Percentiles rank a stretch among this genome's conserved stretches.
phyloP scores from a whole-genome alignment of 2,888 invertebrate species.

The Helleia helle region DNA sequence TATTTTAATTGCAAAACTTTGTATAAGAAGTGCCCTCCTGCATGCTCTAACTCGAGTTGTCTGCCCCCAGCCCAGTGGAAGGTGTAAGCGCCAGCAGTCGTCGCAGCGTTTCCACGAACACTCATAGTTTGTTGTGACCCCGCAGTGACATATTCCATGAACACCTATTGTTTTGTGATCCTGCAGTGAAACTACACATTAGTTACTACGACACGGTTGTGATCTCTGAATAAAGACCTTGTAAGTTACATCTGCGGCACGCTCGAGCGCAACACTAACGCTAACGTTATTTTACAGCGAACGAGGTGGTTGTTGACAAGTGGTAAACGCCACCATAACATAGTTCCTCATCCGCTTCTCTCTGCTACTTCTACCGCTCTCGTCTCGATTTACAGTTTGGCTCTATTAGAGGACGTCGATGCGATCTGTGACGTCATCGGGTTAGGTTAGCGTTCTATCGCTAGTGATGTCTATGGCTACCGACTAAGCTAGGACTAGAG shows the following conservation, averaged over 20 bases:
- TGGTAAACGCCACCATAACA: constrained; percentile 74
- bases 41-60: constrained; percentile 65
- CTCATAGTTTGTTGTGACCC: constrained; percentile 12
- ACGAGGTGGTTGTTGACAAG: constrained; percentile 81
- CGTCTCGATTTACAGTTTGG: constrained; percentile 48
- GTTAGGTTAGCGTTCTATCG: constrained; percentile 15
- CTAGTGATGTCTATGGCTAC: constrained; percentile 11
- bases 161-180: constrained; percentile 73
- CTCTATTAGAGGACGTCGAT: constrained; percentile 4
- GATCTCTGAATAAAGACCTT: constrained; percentile 58
- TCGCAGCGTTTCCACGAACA: constrained; percentile 36
- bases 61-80: constrained; percentile 70
- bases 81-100: constrained; percentile 56
- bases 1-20: constrained; percentile 36
- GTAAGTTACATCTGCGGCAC: constrained; percentile 60
- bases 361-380: constrained; percentile 61
- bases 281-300: constrained; percentile 77
- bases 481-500: constrained; percentile 4
- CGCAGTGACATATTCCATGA: constrained; percentile 56
- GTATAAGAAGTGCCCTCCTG: constrained; percentile 30
- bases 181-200: constrained; percentile 71
- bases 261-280: constrained; percentile 55
- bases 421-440: constrained; percentile 5
- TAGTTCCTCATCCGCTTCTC: constrained; percentile 68
- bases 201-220: constrained; percentile 64